A percentile compares a stretch with the other conserved stretches of the same genome.
Conservation (phyloP, 2,888 invertebrate genomes). For the Hemaris fuciformis region DNA sequence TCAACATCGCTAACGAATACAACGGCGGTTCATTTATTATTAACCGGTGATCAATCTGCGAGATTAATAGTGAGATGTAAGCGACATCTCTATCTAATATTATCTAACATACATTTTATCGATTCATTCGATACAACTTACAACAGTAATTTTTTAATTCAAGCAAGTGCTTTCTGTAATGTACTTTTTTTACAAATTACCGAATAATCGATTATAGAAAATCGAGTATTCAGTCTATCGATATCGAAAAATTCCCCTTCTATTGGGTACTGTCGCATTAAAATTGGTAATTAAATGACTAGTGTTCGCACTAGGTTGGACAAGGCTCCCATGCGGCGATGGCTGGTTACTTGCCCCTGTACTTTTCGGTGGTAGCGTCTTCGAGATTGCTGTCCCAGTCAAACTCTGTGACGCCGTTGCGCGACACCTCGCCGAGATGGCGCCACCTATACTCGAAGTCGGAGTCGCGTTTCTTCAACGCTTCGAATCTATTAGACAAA, state of each 20-base stretch:
- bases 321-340: conserved; percentile 18
- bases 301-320: conserved; percentile 52
- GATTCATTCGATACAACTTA: neutral
- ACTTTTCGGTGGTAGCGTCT: conserved; percentile 82
- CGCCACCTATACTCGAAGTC: conserved; percentile 92
- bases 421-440: conserved; percentile 90
- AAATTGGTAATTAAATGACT: conserved; percentile 47
- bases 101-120: neutral
- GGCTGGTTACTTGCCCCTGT: conserved; percentile 63
- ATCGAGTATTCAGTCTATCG: neutral
- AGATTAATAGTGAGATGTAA: conserved; percentile 25
- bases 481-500: conserved; percentile 85
- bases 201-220: neutral
- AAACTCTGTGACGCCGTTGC: conserved; percentile 90
- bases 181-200: neutral
- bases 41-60: conserved; percentile 27
- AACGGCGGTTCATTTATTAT: conserved; percentile 6
- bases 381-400: conserved; percentile 93
- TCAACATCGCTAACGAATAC: neutral
- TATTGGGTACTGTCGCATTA: neutral
- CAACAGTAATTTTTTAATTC: neutral
- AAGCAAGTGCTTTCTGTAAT: neutral
- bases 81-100: neutral
- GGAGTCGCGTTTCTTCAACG: conserved; percentile 88
- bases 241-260: neutral